Base-by-base conservation (phyloP, 1,140 invertebrate species). In the Dinothrombium tinctorium region DNA sequence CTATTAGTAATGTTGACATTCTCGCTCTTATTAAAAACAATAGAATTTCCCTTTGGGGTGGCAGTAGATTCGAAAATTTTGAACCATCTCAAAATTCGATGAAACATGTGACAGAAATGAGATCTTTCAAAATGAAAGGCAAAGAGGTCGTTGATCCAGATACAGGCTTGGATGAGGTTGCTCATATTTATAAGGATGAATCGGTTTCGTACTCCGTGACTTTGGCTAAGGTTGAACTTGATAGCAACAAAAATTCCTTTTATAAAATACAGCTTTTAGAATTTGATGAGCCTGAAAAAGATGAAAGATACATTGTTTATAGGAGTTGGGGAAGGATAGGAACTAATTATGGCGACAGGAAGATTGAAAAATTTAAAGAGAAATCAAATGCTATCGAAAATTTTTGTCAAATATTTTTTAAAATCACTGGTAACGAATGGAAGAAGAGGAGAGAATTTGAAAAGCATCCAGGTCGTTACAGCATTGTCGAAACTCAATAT, bases 291-390 rank as follows among this genome's bases (percentile, higher is more conserved):
- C n/a, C n/a, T n/a, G n/a, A n/a, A n/a, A 28, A 37, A 39, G 23
- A 41, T 25, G 41, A 24, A 14, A 49, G 73, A 41, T 86, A 69
- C 56, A 83, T 72, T 69, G 48, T 90, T 9, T 90, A 84, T 56
- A 67, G 80, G 22, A 68, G 81, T 0, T 98, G 90, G 90, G 92
- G 92, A 15, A 66, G 90, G 47, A 86, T 94, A 50, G 87, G 90
- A 7, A 96, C 89, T 1, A 77, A 71, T 0, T 81, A 90, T 51
- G 89, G 84, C 8, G 71, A 70, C 9, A 71, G 64, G 21, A 89
- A 83, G 56, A 45, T 77, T 0, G 76, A 87, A 31, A 48, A 59
- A 0, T 68, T 64, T 47, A 9, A 44, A 6, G 44, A 53, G 0
- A 46, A 72, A 8, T 32, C 68, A 0, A 62, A 70, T 1, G 80